phyloP scores from a whole-genome alignment of 2,888 invertebrate genomes.

The Bombylius discolor region DNA sequence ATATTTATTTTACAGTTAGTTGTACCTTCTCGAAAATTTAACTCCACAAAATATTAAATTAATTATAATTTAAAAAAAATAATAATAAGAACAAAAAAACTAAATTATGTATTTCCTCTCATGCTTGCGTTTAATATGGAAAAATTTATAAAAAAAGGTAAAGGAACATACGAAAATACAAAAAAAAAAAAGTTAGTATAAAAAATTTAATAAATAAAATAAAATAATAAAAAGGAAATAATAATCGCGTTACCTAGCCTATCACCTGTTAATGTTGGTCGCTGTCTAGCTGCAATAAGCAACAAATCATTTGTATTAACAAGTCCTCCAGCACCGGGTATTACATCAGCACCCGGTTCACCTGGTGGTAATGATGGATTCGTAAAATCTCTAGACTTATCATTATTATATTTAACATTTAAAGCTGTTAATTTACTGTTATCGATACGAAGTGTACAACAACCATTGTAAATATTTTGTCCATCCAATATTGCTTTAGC shows the following conservation, averaged over 20 bases:
- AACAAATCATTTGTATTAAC: slow-evolving; percentile 45
- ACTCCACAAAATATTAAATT: too few species aligned
- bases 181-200: background rate
- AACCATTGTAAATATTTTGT: slow-evolving; percentile 98
- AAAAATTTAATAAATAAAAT: slow-evolving; percentile 8
- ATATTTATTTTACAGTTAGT: too few species aligned
- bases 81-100: too few species aligned
- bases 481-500: slow-evolving; percentile 95
- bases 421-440: slow-evolving; percentile 96
- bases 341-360: slow-evolving; percentile 53
- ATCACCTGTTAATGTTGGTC: slow-evolving; percentile 38
- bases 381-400: slow-evolving; percentile 98
- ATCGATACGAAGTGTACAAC: slow-evolving; percentile 97
- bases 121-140: too few species aligned
- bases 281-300: slow-evolving; percentile 35
- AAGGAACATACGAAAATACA: too few species aligned
- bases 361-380: slow-evolving; percentile 96
- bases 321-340: slow-evolving; percentile 42
- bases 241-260: slow-evolving; percentile 35
- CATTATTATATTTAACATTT: slow-evolving; percentile 99
- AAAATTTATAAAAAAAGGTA: too few species aligned
- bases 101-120: too few species aligned
- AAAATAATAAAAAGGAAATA: slow-evolving; percentile 12
- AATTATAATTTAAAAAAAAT: too few species aligned
- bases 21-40: too few species aligned